phyloP scores from a whole-genome alignment of 64 coral and sea anemone genomes.

The Montipora foliosa region DNA sequence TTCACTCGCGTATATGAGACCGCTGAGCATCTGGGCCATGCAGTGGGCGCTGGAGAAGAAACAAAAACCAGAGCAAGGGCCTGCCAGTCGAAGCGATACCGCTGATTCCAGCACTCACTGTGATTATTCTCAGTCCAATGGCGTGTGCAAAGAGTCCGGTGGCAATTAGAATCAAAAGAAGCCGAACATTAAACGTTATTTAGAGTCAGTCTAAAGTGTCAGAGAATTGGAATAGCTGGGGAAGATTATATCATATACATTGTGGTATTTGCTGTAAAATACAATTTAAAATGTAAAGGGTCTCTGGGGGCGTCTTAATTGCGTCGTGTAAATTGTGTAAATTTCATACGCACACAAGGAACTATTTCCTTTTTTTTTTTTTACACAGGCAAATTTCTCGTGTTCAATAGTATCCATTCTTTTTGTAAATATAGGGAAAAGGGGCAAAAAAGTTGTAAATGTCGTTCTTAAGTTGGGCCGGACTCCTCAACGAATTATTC shows the following conservation, averaged over 20 bases:
- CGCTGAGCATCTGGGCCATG: slow-evolving; percentile 98
- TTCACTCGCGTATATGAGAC: slow-evolving; percentile 97
- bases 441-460: too few species aligned
- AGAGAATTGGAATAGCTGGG: neutral
- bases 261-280: too few species aligned
- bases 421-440: too few species aligned
- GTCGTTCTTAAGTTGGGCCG: too few species aligned
- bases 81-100: neutral
- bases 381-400: neutral
- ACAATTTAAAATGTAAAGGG: too few species aligned
- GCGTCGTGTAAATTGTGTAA: neutral
- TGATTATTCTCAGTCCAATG: slow-evolving; percentile 1
- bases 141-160: slow-evolving; percentile 12
- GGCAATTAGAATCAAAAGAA: neutral
- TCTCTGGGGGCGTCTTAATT: too few species aligned
- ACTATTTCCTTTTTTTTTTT: neutral
- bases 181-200: neutral
- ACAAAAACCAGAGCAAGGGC: neutral
- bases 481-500: too few species aligned
- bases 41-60: slow-evolving; percentile 95
- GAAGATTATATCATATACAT: neutral
- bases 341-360: neutral
- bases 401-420: too few species aligned
- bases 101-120: neutral
- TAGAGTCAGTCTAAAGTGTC: neutral